Evolutionary conservation across 2,888 invertebrate genomes (phyloP).

Genomic region (Prenolepis imparis): DNA sequence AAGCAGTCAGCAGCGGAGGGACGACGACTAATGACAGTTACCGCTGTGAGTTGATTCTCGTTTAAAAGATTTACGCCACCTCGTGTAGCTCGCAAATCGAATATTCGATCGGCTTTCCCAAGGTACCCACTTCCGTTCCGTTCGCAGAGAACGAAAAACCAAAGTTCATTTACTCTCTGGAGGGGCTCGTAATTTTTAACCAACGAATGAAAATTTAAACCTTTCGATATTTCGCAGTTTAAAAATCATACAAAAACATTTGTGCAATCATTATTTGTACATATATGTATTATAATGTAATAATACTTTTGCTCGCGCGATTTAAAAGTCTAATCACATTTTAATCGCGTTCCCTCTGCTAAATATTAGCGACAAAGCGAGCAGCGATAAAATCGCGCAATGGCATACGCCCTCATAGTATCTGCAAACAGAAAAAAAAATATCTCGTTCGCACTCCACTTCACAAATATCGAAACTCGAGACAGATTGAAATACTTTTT

Average conservation of each 20-base stretch:
- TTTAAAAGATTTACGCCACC: slow-evolving; percentile 53
- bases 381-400: slow-evolving; percentile 45
- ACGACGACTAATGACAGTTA: slow-evolving; percentile 53
- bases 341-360: slow-evolving; percentile 30
- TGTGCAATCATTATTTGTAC: background rate
- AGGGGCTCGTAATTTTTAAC: slow-evolving; percentile 25
- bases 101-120: slow-evolving; percentile 26
- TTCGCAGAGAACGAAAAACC: slow-evolving; percentile 29
- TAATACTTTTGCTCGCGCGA: background rate
- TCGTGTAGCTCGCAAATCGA: slow-evolving; percentile 36
- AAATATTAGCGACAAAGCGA: slow-evolving; percentile 50
- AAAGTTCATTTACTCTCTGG: slow-evolving; percentile 6
- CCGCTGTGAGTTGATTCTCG: slow-evolving; percentile 50
- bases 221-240: background rate
- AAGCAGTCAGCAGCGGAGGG: slow-evolving; percentile 19
- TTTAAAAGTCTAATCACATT: slow-evolving; percentile 14
- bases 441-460: slow-evolving; percentile 44
- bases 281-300: background rate
- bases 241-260: background rate
- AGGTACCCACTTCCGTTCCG: slow-evolving; percentile 15
- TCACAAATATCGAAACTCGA: slow-evolving; percentile 50
- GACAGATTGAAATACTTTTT: slow-evolving; percentile 50
- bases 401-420: slow-evolving; percentile 2
- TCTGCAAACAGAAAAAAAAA: slow-evolving; percentile 12
- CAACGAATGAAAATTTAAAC: background rate